A percentile compares a stretch with the other conserved stretches of the same genome.
Evolutionary conservation across 2,113 vertebrate genomes (phyloP).

Genomic region (Alligator mississippiensis): DNA sequence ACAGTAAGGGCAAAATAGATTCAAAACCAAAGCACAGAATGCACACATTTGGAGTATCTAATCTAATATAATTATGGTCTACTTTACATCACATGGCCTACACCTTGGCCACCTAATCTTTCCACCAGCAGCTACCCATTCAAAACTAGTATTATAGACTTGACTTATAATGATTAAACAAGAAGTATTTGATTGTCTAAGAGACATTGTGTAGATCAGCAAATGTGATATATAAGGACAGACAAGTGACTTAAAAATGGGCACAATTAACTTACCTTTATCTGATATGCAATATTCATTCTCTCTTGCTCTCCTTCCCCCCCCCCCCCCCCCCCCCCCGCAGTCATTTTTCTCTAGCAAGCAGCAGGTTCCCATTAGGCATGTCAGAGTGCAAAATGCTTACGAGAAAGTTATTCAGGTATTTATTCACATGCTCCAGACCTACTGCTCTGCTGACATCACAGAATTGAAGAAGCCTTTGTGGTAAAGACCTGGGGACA

Average conservation of each 20-base stretch:
- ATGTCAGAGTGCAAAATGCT: not conserved
- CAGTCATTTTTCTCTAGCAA: conserved; percentile 43
- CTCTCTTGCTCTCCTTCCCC: not conserved
- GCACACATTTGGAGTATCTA: conserved; percentile 62
- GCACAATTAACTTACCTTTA: conserved; percentile 36
- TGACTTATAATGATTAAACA: conserved; percentile 56
- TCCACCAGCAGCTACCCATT: conserved; percentile 52
- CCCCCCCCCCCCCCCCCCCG: not conserved
- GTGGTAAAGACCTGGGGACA: not conserved
- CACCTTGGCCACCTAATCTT: conserved; percentile 38
- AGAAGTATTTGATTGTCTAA: conserved; percentile 38
- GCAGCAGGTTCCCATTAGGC: not conserved
- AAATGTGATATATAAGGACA: conserved; percentile 11
- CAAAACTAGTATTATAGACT: conserved; percentile 48
- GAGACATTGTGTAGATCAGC: conserved; percentile 20
- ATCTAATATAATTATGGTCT: conserved; percentile 68
- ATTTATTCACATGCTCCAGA: not conserved
- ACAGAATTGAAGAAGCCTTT: not conserved
- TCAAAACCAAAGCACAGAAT: conserved; percentile 60
- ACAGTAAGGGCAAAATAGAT: conserved; percentile 72
- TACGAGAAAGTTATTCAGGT: not conserved
- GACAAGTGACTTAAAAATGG: conserved; percentile 42
- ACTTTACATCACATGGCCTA: conserved; percentile 52
- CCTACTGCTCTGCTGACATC: not conserved
- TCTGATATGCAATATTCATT: conserved; percentile 24